Evolutionary conservation across 1,140 invertebrate genomes (phyloP).

Genomic region (Dolichoris vasculosae): DNA sequence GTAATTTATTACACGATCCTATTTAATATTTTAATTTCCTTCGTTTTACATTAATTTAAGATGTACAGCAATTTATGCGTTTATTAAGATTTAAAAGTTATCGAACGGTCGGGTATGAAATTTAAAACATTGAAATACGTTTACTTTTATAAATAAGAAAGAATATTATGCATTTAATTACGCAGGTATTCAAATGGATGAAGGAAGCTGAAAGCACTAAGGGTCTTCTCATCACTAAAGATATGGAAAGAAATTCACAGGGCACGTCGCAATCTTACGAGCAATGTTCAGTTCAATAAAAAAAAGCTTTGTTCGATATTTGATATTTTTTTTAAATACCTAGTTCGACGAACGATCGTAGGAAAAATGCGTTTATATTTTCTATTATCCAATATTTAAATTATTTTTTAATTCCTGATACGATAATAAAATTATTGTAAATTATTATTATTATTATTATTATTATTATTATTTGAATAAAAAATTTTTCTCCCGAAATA

Average conservation of each 20-base stretch:
- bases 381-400: background rate
- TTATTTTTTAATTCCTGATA: too few species aligned
- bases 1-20: too few species aligned
- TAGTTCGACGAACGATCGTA: slow-evolving; percentile 34
- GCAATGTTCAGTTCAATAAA: slow-evolving; percentile 67
- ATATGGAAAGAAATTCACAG: slow-evolving; percentile 59
- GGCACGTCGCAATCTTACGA: slow-evolving; percentile 58
- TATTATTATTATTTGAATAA: background rate
- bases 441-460: too few species aligned
- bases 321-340: slow-evolving; percentile 28
- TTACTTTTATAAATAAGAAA: background rate
- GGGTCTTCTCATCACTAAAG: slow-evolving; percentile 71
- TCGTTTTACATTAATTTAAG: background rate
- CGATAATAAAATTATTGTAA: too few species aligned
- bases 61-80: background rate
- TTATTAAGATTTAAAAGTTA: background rate
- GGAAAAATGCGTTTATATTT: background rate
- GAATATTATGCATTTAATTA: slow-evolving; percentile 25
- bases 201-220: slow-evolving; percentile 78
- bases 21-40: background rate
- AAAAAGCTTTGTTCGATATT: background rate
- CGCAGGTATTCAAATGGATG: slow-evolving; percentile 76
- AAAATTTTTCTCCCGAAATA: too few species aligned
- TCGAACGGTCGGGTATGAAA: background rate
- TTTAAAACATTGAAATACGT: background rate